phyloP scores from a whole-genome alignment of 2,797 vertebrate genomes.

The Megalops cyprinoides region DNA sequence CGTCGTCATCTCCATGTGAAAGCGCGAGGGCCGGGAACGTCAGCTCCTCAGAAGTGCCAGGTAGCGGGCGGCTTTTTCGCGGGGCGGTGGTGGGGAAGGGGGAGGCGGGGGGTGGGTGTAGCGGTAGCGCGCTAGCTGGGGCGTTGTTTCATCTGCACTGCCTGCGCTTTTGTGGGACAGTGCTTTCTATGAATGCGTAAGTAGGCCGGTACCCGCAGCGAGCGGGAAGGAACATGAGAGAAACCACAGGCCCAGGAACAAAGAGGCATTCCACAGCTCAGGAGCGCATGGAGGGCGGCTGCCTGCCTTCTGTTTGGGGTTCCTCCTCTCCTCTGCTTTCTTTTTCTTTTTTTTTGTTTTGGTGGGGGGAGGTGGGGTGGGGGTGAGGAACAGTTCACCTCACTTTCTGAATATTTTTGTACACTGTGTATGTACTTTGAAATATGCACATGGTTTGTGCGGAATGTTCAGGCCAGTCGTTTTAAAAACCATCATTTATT shows the following conservation, averaged over 20 bases:
- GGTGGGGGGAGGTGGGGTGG: background rate
- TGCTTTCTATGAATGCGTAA: slow-evolving; percentile 18
- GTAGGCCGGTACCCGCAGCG: slow-evolving; percentile 2
- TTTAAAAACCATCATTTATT: slow-evolving; percentile 20
- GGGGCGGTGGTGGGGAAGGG: no score
- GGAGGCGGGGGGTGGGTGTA: background rate
- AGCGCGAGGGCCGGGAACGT: background rate
- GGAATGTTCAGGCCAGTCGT: slow-evolving; percentile 2
- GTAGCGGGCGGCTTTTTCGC: background rate
- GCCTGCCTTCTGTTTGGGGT: background rate
- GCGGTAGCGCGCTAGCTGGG: background rate
- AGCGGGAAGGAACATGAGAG: background rate
- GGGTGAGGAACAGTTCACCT: slow-evolving; percentile 4
- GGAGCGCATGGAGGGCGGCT: background rate
- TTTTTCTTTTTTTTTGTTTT: background rate
- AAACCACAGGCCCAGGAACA: background rate
- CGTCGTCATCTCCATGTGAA: slow-evolving; percentile 16
- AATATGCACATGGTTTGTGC: background rate
- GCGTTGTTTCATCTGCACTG: background rate
- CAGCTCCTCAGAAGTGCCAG: background rate
- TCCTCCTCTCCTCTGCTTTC: background rate
- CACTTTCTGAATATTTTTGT: background rate
- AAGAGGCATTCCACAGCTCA: background rate
- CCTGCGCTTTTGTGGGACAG: background rate
- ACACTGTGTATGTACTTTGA: background rate